These are phyloP conservation scores for Tetraneura akinire DNA, from an alignment of 1,140 invertebrate species.

Conservation along the genomic window DNA sequence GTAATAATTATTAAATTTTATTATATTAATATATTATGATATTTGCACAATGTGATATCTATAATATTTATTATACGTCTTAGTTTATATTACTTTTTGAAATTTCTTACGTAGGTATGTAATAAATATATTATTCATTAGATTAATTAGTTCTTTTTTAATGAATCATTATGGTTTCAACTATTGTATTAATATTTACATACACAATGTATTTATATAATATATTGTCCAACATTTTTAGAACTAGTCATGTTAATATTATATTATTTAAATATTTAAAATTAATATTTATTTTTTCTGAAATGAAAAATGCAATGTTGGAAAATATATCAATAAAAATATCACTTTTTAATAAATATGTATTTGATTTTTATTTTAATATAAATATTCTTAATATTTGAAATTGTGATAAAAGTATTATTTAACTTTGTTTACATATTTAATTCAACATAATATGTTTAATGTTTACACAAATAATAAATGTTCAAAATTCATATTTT, in stretches of 20 bases:
- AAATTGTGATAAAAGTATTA: too few relatives aligned
- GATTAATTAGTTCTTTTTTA: too few relatives aligned
- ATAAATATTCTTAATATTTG: too few relatives aligned
- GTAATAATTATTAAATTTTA: constrained; percentile 4
- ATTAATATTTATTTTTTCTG: neutral
- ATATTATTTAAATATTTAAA: constrained; percentile 13
- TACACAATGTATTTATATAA: neutral
- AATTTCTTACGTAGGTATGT: neutral
- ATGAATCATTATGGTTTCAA: too few relatives aligned
- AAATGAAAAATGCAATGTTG: neutral
- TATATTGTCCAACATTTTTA: constrained; percentile 2
- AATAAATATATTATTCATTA: neutral
- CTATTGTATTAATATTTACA: neutral
- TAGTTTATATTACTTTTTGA: neutral
- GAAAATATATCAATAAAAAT: neutral
- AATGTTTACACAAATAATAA: too few relatives aligned
- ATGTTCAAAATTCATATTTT: too few relatives aligned
- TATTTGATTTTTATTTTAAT: too few relatives aligned
- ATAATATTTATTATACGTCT: neutral
- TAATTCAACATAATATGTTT: too few relatives aligned
- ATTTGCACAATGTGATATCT: neutral
- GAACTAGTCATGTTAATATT: neutral
- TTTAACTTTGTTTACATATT: too few relatives aligned
- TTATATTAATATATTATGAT: neutral
- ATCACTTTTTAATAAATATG: too few relatives aligned